Conservation (phyloP, 2,888 invertebrate genomes). For the Synanthedon formicaeformis region DNA sequence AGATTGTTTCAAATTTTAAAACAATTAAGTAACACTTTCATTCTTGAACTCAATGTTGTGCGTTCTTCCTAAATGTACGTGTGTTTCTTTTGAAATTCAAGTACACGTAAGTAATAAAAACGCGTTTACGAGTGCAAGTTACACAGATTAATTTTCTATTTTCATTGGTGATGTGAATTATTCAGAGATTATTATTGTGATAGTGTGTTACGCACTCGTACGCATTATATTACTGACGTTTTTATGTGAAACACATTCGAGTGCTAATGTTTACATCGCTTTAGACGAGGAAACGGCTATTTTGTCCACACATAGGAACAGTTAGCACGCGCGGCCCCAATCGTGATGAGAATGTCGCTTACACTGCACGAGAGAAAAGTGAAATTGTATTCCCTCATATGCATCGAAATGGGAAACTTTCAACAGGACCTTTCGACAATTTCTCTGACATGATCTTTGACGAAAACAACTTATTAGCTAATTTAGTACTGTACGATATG, state of each 20-base stretch:
- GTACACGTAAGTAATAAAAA: background rate
- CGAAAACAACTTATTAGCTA: no score
- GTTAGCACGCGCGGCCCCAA: slow-evolving; percentile 48
- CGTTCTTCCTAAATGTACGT: no score
- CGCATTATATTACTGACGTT: background rate
- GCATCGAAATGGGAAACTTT: slow-evolving; percentile 50
- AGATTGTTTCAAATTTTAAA: no score
- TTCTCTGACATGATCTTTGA: background rate
- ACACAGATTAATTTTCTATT: background rate
- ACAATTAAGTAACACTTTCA: no score
- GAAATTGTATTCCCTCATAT: slow-evolving; percentile 53
- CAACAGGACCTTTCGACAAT: slow-evolving; percentile 42
- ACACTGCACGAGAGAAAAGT: slow-evolving; percentile 58
- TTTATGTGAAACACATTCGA: background rate
- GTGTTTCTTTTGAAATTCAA: background rate
- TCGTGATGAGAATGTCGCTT: slow-evolving; percentile 61
- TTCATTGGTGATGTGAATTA: background rate
- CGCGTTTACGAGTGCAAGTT: background rate
- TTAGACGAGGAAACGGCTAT: background rate
- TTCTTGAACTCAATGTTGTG: no score
- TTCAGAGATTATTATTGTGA: background rate
- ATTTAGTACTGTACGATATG: background rate
- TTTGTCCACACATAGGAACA: background rate
- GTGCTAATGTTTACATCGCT: background rate
- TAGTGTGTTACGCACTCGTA: background rate